Evolutionary conservation across 2,113 vertebrate species (phyloP), one percentile per base, ranked within the genome.

Genomic region (Procapra przewalskii): DNA sequence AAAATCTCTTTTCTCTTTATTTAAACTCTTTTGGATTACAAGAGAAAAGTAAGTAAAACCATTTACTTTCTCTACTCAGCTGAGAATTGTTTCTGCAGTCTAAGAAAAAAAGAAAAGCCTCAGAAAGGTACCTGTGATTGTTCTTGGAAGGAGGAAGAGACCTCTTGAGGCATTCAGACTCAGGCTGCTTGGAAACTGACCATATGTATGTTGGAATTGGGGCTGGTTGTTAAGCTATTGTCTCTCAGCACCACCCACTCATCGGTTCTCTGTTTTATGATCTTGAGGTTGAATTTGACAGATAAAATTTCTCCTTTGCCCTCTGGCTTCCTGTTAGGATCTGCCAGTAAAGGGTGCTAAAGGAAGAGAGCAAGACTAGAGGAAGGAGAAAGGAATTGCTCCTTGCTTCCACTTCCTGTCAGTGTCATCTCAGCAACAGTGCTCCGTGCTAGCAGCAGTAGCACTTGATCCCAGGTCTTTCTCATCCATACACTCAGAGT

Each of bases 11-110:
- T 81, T 93, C 59, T 94, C 75, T 88, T 89, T 88, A 91, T 94
- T 94, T 88, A 94, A 97, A 83, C 31, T 25, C 60, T 96, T 62
- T 48, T 82, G 64, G 88, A 93, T 91, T 93, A 77, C 85, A 96
- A 88, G 31, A 94, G 80, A 94, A 90, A 88, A 23, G n/a, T 84
- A 95, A 88, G 84, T 88, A 97, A 98, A 97, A 67, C n/a, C 64
- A 91, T 60, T 71, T 40, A 81, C 52, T 84, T 94, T 85, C 84
- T 90, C 88, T 59, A 52, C 36, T 94, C n/a, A 88, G 43, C 88
- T 94, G 33, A 40, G n/a, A 97, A 87, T 27, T 88, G 54, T n/a
- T 77, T 94, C 89, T 95, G 57, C 17, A 94, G 5, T 64, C 64
- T 84, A 82, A 86, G 64, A 23, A 77, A 81, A 80, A 90, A 90